Base-by-base conservation (phyloP, 2,888 invertebrate genomes). In the Hypsopygia costalis region DNA sequence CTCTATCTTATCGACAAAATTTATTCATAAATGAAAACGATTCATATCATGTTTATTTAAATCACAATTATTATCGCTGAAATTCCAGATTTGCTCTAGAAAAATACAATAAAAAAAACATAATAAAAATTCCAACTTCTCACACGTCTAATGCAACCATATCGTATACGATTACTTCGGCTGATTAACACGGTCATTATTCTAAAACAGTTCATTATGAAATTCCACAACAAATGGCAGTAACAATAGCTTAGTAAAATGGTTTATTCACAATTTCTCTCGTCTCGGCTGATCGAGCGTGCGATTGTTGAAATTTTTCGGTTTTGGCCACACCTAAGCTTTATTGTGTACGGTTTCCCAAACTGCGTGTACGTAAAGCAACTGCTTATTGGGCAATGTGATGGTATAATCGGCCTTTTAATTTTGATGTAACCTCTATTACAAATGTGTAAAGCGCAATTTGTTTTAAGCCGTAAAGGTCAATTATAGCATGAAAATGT, bases 241-340 rank as follows among this genome's bases (percentile, higher is more conserved):
- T 55, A 55, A 71, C 70, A 64, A 69, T 58, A 35, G 52, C 41
- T 41, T 45, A 43, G 49, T 45, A 47, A 48, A 45, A 49, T 41
- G 31, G 44, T 50, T 51, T 59, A 67, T 69, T 59, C 58, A 64
- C 59, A 72, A 75, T 74, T 76, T 75, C 63, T 56, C 69, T 62
- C 54, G 72, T 67, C 62, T 59, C 74, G 71, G 66, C 62, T 66
- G 64, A 77, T 63, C 69, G 63, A 55, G 44, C 61, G 51, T 51
- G 49, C 62, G 49, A 75, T 77, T 74, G 75, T 73, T 58, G 47
- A 57, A 58, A 56, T 64, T 67, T 70, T 69, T 70, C 55, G 55
- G 59, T 55, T 25, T 58, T 49, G 22, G 42, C 54, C 43, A 74
- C 39, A 33, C 39, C 33, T 7, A 11, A 31, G 10, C 11, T 11